Conservation (phyloP, 2,113 vertebrate species). For the Emberiza fucata region DNA sequence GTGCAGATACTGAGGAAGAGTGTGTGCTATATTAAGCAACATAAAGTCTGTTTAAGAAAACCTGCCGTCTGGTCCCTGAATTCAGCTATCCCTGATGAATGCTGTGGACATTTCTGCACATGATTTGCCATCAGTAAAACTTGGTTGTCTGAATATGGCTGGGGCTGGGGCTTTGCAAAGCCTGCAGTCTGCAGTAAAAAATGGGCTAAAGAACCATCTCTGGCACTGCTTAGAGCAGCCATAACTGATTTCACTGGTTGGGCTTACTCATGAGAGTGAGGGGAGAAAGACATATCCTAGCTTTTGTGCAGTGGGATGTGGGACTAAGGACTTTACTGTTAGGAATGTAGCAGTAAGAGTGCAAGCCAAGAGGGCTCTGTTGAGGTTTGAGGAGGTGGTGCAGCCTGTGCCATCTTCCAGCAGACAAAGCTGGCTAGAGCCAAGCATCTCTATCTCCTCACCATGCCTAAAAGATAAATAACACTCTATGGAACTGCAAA, state of each 20-base stretch:
- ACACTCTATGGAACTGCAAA: background rate
- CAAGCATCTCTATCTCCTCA: background rate
- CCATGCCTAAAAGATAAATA: background rate
- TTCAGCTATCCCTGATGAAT: background rate
- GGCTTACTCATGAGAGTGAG: background rate
- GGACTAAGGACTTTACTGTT: background rate
- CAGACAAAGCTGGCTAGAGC: background rate
- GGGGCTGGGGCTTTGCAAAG: background rate
- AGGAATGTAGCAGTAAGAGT: background rate
- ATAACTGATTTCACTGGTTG: background rate
- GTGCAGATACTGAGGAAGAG: slow-evolving; percentile 21
- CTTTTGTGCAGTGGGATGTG: background rate
- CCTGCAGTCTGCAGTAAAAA: background rate
- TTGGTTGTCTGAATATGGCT: background rate
- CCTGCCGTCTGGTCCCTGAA: background rate
- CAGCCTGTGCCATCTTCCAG: background rate
- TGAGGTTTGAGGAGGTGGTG: background rate
- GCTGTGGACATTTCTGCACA: background rate
- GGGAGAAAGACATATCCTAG: background rate
- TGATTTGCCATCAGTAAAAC: background rate
- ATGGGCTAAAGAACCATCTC: background rate
- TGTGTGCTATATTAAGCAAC: slow-evolving; percentile 38
- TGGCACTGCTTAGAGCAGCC: background rate
- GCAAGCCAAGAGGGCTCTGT: background rate
- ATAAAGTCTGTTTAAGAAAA: slow-evolving; percentile 27